Evolutionary conservation across 2,888 invertebrate genomes (phyloP).

Genomic region (Eupithecia subfuscata): DNA sequence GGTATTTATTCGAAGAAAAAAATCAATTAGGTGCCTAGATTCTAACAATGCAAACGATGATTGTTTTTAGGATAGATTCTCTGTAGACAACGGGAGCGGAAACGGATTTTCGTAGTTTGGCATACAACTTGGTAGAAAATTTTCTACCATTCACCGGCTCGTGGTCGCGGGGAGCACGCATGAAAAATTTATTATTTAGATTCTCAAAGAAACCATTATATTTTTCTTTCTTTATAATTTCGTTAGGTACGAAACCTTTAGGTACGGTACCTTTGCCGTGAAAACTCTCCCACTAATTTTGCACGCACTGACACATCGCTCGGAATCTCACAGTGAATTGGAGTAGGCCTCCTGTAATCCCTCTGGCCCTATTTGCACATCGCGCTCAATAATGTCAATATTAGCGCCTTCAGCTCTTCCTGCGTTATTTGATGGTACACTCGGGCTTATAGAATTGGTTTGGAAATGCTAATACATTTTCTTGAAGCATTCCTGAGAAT

Average conservation of each 20-base stretch:
- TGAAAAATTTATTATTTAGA: too few species aligned
- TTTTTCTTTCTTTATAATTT: too few species aligned
- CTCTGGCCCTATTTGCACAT: slow-evolving; percentile 53
- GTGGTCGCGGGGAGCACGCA: background rate
- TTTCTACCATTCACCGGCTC: background rate
- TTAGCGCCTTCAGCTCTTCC: slow-evolving; percentile 49
- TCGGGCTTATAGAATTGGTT: slow-evolving; percentile 27
- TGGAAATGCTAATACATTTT: slow-evolving; percentile 29
- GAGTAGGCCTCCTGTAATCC: slow-evolving; percentile 38
- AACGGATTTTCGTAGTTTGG: background rate
- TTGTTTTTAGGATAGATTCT: background rate
- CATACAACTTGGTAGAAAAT: background rate
- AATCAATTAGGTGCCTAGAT: background rate
- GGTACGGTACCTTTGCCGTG: too few species aligned
- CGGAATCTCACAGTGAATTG: background rate
- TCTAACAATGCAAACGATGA: background rate
- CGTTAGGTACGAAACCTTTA: too few species aligned
- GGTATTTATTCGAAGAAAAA: background rate
- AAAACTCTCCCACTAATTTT: background rate
- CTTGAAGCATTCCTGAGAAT: slow-evolving; percentile 10
- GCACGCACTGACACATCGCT: background rate
- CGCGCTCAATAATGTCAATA: slow-evolving; percentile 59
- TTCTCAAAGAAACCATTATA: too few species aligned
- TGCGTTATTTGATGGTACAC: slow-evolving; percentile 27
- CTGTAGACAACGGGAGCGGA: background rate